Evolutionary conservation across 2,888 invertebrate species (phyloP).

Genomic region (Yponomeuta cagnagella): DNA sequence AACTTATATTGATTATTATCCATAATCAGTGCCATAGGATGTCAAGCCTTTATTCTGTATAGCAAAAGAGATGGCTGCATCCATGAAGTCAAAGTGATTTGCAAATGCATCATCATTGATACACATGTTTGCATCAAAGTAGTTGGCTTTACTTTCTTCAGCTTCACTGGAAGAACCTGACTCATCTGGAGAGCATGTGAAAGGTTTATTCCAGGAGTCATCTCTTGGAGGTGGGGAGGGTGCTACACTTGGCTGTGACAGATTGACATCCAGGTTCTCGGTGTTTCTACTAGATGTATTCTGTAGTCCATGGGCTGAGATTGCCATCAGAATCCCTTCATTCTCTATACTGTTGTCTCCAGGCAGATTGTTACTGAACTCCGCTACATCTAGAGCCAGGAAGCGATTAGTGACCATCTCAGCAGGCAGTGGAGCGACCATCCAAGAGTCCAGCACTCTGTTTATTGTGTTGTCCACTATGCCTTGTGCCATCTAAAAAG

Average conservation of each 20-base stretch:
- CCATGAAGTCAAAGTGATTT: constrained; percentile 76
- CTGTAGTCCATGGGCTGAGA: constrained; percentile 81
- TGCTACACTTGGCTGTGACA: constrained; percentile 17
- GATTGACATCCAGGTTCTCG: constrained; percentile 19
- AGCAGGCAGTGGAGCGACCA: constrained; percentile 60
- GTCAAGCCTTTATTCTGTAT: constrained; percentile 84
- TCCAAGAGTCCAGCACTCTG: constrained; percentile 78
- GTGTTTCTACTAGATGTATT: constrained; percentile 36
- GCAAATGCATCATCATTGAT: constrained; percentile 33
- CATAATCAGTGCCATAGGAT: constrained; percentile 62
- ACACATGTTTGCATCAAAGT: constrained; percentile 29
- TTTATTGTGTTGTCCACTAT: constrained; percentile 83
- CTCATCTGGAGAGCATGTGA: constrained; percentile 22
- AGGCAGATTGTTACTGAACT: constrained; percentile 72
- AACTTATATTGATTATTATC: constrained; percentile 34
- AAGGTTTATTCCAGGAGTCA: constrained; percentile 29
- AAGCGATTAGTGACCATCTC: constrained; percentile 48
- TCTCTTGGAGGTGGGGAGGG: constrained; percentile 34
- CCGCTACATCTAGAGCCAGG: constrained; percentile 61
- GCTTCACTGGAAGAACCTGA: constrained; percentile 30
- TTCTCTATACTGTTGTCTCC: constrained; percentile 79
- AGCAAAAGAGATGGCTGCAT: constrained; percentile 83
- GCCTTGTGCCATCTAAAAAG: constrained; percentile 73
- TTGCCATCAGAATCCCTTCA: constrained; percentile 84
- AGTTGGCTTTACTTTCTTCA: constrained; percentile 28